Evolutionary conservation across 2,113 vertebrate species (phyloP), one percentile per base, ranked within the genome.

Genomic region (Callospermophilus lateralis): DNA sequence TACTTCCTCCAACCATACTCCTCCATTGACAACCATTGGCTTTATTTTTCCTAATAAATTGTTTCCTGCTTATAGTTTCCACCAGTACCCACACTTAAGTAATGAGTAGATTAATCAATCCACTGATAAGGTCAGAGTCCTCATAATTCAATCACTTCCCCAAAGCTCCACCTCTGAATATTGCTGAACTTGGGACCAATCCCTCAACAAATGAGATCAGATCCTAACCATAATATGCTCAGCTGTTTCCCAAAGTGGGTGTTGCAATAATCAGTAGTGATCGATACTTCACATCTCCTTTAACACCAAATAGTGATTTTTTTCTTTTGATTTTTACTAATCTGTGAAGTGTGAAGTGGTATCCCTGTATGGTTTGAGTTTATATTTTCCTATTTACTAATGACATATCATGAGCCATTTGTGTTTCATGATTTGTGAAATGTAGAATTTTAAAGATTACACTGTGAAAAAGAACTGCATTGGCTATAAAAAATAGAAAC

Each of bases 281-380:
- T 19, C 22, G 48, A 22, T 73, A 17, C n/a, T 73, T n/a, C n/a
- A 73, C n/a, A 73, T 73, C 8, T 37, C 20, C n/a, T 73, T 24
- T 39, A 73, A 37, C 17, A 70, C n/a, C 3, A 10, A 73, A 73
- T 73, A 73, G 19, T 39, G n/a, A 39, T 39, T 39, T 30, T 78
- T 85, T 78, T n/a, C n/a, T 55, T 85, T 67, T 80, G 48, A 73
- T 90, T 90, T 90, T 90, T 86, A 55, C 45, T 42, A 32, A 90
- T 0, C 4, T 61, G 12, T 0, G 58, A 28, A 55, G 24, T 93
- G 32, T 93, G 48, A 58, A 67, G 20, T 93, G 39, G 10, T 67
- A 48, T 80, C 63, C 16, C 28, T 93, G 73, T 76, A 32, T 72
- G 37, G 39, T 70, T 32, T 96, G 65, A 61, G 32, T 74, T 81